Percentiles rank a stretch among this genome's conserved stretches.
phyloP scores from a whole-genome alignment of 2,888 invertebrate species.

The Bimastos eiseni region DNA sequence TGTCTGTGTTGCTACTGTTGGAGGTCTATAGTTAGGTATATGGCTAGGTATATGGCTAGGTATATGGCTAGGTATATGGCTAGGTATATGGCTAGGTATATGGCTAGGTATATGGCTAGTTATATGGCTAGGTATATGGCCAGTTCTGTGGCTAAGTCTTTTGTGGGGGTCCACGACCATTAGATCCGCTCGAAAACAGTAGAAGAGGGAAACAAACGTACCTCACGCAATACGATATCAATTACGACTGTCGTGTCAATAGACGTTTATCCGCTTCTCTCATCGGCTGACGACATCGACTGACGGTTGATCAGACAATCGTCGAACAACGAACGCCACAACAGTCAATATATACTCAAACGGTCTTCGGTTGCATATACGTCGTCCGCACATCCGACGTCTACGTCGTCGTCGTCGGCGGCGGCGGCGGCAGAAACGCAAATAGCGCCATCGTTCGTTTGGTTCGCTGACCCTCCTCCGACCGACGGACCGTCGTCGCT shows the following conservation, averaged over 20 bases:
- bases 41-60: too few relatives aligned
- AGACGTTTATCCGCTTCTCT: neutral
- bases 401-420: neutral
- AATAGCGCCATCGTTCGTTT: constrained; percentile 13
- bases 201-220: neutral
- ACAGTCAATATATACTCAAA: constrained; percentile 13
- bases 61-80: too few relatives aligned
- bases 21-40: neutral
- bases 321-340: neutral
- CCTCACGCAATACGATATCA: neutral
- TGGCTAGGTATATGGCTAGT: too few relatives aligned
- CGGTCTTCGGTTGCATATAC: neutral
- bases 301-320: neutral
- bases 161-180: neutral
- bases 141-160: neutral
- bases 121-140: too few relatives aligned
- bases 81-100: too few relatives aligned
- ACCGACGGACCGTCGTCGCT: neutral
- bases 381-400: too few relatives aligned
- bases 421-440: too few relatives aligned
- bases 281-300: constrained; percentile 1
- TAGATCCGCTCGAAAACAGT: neutral
- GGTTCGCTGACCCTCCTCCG: neutral
- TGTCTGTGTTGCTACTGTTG: neutral
- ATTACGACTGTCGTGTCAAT: constrained; percentile 9